phyloP scores from a whole-genome alignment of 2,888 invertebrate species.

The Drosophila multiciliata region DNA sequence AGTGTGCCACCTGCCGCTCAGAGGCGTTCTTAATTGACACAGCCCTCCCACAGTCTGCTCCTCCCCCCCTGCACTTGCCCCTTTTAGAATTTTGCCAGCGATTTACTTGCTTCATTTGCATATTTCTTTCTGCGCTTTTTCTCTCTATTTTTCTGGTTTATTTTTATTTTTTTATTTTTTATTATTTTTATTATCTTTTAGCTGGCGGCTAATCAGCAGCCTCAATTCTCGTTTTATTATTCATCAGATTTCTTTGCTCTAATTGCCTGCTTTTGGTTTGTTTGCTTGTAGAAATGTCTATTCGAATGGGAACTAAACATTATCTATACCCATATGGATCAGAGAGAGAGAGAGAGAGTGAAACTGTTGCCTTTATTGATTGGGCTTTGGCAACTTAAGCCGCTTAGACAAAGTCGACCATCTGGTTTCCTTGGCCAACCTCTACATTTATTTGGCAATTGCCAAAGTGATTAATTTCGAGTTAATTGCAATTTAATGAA shows the following conservation, averaged over 20 bases:
- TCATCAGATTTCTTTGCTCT: conserved; percentile 11
- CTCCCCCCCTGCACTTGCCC: neutral
- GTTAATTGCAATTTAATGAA: conserved; percentile 74
- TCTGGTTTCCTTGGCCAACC: neutral
- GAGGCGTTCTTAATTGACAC: conserved; percentile 56
- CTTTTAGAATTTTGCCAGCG: conserved; percentile 1
- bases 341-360: no score
- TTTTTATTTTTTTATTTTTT: neutral
- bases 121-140: neutral
- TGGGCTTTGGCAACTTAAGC: conserved; percentile 34
- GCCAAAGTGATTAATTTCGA: conserved; percentile 68
- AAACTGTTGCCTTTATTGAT: conserved; percentile 3
- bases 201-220: conserved; percentile 30
- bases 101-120: conserved; percentile 27
- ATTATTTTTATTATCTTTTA: neutral
- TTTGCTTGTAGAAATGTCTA: conserved; percentile 9
- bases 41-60: neutral
- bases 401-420: conserved; percentile 28
- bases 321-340: conserved; percentile 28
- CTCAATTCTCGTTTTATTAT: conserved; percentile 17
- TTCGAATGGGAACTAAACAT: conserved; percentile 49
- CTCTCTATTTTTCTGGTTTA: neutral
- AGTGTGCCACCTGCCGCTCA: conserved; percentile 58
- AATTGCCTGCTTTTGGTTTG: conserved; percentile 29
- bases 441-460: conserved; percentile 40